Percentiles rank a stretch among this genome's conserved stretches.
These are phyloP conservation scores for Brienomyrus longianalis DNA, from an alignment of 2,113 vertebrate genomes.

Conservation along the genomic window DNA sequence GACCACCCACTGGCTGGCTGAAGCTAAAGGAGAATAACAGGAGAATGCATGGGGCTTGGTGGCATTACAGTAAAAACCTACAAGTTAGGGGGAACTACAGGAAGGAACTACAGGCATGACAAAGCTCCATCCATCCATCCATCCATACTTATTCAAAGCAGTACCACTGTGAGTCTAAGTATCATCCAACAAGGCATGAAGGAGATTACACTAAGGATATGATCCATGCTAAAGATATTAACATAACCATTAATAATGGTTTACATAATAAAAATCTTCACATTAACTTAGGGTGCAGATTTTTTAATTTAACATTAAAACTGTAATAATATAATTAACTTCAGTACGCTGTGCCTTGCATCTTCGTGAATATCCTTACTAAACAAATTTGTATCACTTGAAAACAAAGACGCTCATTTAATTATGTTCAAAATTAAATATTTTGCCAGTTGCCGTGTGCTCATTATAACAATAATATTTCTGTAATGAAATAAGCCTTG, in stretches of 20 bases:
- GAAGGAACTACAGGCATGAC: neutral
- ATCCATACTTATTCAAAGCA: neutral
- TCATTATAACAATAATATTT: neutral
- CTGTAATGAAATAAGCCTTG: neutral
- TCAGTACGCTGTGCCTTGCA: neutral
- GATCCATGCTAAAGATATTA: neutral
- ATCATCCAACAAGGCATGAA: neutral
- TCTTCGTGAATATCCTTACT: neutral
- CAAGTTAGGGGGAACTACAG: neutral
- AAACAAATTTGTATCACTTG: neutral
- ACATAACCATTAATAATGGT: neutral
- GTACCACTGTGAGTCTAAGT: neutral
- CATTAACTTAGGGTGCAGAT: neutral
- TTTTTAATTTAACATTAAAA: neutral
- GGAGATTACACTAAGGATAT: neutral
- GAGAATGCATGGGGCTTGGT: neutral
- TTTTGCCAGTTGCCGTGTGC: neutral
- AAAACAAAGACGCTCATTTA: slow-evolving; percentile 9
- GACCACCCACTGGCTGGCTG: neutral
- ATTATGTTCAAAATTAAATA: slow-evolving; percentile 5
- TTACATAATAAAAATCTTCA: neutral
- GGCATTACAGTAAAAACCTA: neutral
- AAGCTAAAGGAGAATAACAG: neutral
- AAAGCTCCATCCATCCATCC: neutral
- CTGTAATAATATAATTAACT: neutral